These are phyloP conservation scores for Gobio gobio DNA, from an alignment of 2,113 vertebrate genomes.

Conservation along the genomic window DNA sequence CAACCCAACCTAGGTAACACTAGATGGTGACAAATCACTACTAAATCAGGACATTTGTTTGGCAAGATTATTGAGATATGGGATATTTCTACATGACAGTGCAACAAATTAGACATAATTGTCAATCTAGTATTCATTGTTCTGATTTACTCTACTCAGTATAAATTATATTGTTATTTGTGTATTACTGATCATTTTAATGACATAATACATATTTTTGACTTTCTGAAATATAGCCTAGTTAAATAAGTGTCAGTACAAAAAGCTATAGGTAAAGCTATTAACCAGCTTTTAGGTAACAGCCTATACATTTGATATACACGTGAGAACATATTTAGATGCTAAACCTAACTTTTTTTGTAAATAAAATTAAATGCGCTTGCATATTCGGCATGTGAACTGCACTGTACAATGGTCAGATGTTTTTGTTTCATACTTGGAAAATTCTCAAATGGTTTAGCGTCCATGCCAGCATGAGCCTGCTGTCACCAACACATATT, in stretches of 20 bases:
- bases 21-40: constrained; percentile 19
- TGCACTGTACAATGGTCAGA: neutral
- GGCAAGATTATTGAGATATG: neutral
- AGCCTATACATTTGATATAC: too few species aligned
- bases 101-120: neutral
- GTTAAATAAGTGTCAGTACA: too few species aligned
- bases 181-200: neutral
- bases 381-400: neutral
- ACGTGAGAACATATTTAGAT: neutral
- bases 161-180: neutral
- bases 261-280: neutral
- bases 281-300: too few species aligned
- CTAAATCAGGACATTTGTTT: neutral
- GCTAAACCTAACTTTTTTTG: neutral
- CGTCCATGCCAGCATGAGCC: neutral
- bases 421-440: neutral
- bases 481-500: neutral
- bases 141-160: neutral
- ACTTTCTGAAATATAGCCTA: too few species aligned
- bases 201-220: too few species aligned
- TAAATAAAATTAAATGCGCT: neutral
- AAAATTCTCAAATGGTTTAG: neutral
- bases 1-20: neutral
- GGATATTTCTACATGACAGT: neutral
- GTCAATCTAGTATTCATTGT: neutral